These are phyloP conservation scores for Petrocephalus schoutedeni DNA, from an alignment of 2,797 vertebrate species.

Conservation along the genomic window DNA sequence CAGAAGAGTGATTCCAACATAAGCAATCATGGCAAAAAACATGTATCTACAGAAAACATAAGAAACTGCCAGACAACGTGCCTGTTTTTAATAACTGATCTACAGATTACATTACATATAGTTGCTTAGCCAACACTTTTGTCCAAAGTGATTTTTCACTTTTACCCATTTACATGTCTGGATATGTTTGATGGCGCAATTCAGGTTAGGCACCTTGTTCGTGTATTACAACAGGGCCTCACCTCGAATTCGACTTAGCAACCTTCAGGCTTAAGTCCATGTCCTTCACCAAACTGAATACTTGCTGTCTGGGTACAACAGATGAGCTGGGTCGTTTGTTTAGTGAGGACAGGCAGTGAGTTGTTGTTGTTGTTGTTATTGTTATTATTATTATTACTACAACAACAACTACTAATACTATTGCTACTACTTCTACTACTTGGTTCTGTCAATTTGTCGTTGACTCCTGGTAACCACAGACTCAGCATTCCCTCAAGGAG, in stretches of 20 bases:
- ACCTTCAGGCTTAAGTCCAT: background rate
- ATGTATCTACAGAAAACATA: background rate
- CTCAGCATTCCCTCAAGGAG: background rate
- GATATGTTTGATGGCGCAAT: background rate
- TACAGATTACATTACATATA: slow-evolving; percentile 32
- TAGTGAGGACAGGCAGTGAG: background rate
- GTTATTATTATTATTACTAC: background rate
- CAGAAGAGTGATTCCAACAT: background rate
- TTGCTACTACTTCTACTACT: background rate
- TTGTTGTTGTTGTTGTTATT: background rate
- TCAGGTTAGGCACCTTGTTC: background rate
- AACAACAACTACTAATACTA: background rate
- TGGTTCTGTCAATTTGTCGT: background rate
- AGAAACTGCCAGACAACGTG: background rate
- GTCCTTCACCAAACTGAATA: background rate
- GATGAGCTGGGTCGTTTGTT: background rate
- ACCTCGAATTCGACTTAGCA: background rate
- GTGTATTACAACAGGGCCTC: background rate
- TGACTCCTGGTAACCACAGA: background rate
- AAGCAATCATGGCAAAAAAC: background rate
- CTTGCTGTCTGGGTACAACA: background rate
- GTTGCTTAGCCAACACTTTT: background rate
- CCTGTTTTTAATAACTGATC: background rate
- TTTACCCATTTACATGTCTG: background rate
- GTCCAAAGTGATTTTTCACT: background rate